A percentile compares a stretch with the other conserved stretches of the same genome.
phyloP scores from a whole-genome alignment of 2,888 invertebrate species.

The Alitta virens region DNA sequence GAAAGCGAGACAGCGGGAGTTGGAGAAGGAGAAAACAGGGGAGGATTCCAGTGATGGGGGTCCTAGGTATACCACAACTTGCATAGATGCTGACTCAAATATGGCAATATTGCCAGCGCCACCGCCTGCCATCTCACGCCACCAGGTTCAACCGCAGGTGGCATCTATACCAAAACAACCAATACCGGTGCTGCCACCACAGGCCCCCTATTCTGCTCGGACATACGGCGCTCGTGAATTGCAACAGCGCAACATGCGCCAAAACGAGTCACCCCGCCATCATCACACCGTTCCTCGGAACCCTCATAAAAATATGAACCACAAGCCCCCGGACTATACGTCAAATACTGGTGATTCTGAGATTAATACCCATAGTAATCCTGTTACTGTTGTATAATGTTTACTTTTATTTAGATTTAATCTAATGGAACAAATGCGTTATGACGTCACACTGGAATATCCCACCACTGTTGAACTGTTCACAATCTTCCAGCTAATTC shows the following conservation, averaged over 20 bases:
- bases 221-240: background rate
- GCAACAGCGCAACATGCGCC: background rate
- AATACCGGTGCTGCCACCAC: constrained; percentile 14
- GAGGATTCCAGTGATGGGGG: background rate
- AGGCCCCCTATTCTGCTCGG: constrained; percentile 9
- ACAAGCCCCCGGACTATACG: background rate
- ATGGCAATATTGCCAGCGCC: background rate
- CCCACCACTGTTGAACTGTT: background rate
- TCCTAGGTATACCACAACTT: background rate
- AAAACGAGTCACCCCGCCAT: constrained; percentile 2
- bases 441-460: background rate
- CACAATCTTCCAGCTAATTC: no score
- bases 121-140: constrained; percentile 5
- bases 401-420: background rate
- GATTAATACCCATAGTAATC: constrained; percentile 13
- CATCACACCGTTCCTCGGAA: constrained; percentile 3
- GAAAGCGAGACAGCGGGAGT: constrained; percentile 29
- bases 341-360: constrained; percentile 10
- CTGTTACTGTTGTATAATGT: constrained; percentile 14
- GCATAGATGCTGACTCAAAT: background rate
- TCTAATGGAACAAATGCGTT: background rate
- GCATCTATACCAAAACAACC: constrained; percentile 8
- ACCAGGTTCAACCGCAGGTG: constrained; percentile 14
- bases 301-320: background rate
- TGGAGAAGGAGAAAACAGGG: constrained; percentile 21